These are phyloP conservation scores for Aleiodes sp. DNA, from an alignment of 1,140 invertebrate genomes.

Conservation along the genomic window DNA sequence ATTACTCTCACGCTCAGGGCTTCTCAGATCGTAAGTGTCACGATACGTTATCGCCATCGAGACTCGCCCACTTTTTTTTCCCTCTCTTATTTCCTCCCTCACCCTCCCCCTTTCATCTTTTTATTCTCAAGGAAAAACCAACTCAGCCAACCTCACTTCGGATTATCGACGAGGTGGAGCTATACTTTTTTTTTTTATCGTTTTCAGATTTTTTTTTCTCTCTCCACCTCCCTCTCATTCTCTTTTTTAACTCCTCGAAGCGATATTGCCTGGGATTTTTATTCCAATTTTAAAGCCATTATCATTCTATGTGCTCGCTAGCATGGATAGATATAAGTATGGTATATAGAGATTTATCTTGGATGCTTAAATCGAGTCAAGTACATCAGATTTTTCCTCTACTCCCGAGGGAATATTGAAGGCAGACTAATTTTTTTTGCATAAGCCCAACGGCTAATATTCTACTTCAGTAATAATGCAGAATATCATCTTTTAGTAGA, in stretches of 20 bases:
- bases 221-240: no score
- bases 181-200: constrained; percentile 3
- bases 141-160: constrained; percentile 8
- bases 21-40: constrained; percentile 17
- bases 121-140: constrained; percentile 8
- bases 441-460: no score
- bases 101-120: background rate
- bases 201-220: background rate
- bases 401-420: background rate
- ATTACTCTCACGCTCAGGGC: constrained; percentile 15
- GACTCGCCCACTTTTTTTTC: background rate
- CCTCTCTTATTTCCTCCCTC: background rate
- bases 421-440: background rate
- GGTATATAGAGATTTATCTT: constrained; percentile 16
- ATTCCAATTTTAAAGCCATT: constrained; percentile 18
- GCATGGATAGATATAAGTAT: constrained; percentile 2
- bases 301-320: constrained; percentile 6
- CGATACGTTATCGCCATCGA: constrained; percentile 17
- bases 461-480: background rate
- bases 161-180: constrained; percentile 16
- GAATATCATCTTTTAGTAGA: background rate
- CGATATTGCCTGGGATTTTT: constrained; percentile 16
- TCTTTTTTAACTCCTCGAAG: constrained; percentile 7
- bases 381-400: constrained; percentile 9
- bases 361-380: constrained; percentile 14